Evolutionary conservation across 2,113 vertebrate genomes (phyloP).

Genomic region (Nothoprocta pentlandii): DNA sequence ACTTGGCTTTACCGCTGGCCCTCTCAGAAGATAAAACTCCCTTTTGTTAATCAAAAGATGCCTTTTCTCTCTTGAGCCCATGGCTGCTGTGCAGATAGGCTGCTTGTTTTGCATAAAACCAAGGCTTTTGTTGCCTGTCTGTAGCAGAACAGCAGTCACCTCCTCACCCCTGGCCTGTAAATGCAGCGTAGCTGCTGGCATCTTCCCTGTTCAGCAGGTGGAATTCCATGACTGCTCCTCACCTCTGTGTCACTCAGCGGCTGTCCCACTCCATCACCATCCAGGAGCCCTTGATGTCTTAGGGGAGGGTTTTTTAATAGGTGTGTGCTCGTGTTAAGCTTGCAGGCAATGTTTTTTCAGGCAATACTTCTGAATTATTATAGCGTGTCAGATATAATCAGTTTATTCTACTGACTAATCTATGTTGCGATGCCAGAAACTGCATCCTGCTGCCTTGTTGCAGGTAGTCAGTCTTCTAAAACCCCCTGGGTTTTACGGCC

Average conservation of each 20-base stretch:
- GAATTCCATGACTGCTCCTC: not conserved
- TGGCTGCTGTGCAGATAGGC: fast-evolving
- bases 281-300: not conserved
- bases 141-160: not conserved
- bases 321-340: slow-evolving; percentile 29
- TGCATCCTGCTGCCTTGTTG: not conserved
- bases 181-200: not conserved
- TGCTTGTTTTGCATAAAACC: not conserved
- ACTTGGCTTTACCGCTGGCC: not conserved
- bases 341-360: slow-evolving; percentile 34
- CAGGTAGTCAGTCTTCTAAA: not conserved
- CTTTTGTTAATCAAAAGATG: not conserved
- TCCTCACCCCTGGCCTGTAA: not conserved
- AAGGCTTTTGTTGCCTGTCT: fast-evolving
- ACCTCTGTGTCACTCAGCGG: not conserved
- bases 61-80: not conserved
- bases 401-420: slow-evolving; percentile 24
- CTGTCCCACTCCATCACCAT: not conserved
- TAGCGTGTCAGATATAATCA: not conserved
- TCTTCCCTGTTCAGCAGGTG: not conserved
- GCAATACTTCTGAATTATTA: not conserved
- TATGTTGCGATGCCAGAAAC: not conserved
- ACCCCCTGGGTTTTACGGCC: not conserved
- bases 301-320: slow-evolving; percentile 45
- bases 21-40: not conserved